Conservation (phyloP, 1,140 invertebrate species). For the Lasioglossum baleicum region DNA sequence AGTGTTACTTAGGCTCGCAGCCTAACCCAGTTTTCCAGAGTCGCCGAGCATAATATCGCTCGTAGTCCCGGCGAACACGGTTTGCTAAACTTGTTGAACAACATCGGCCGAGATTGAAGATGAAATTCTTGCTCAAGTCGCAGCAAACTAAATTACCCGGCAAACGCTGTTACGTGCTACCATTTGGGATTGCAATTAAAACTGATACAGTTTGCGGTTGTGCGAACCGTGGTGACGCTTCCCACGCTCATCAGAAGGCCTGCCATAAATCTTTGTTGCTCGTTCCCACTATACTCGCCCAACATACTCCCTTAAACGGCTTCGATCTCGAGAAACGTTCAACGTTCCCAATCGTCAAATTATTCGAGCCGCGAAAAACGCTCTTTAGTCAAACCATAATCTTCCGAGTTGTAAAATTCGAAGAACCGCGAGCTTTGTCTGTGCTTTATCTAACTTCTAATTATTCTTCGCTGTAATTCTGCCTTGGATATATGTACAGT, state of each 20-base stretch:
- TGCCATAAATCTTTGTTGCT: conserved; percentile 3
- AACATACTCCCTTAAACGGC: neutral
- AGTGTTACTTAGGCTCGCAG: no score
- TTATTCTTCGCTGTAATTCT: no score
- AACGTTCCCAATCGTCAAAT: neutral
- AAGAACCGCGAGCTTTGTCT: no score
- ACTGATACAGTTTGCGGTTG: conserved; percentile 5
- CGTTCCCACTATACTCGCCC: neutral
- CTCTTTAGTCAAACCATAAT: no score
- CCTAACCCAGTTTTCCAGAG: neutral
- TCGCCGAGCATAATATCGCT: neutral
- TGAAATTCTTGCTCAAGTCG: neutral
- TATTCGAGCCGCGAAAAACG: no score
- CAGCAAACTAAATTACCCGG: neutral
- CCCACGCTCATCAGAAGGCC: conserved; percentile 16
- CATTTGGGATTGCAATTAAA: conserved; percentile 7
- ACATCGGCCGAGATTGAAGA: neutral
- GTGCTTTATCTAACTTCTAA: no score
- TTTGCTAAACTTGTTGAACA: neutral
- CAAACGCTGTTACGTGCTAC: conserved; percentile 1
- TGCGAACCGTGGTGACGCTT: conserved; percentile 9
- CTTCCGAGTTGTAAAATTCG: no score
- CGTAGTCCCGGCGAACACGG: neutral
- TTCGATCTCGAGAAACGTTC: neutral
- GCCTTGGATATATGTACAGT: no score